Conservation (phyloP, 2,113 vertebrate genomes). For the Leucosticte australis region DNA sequence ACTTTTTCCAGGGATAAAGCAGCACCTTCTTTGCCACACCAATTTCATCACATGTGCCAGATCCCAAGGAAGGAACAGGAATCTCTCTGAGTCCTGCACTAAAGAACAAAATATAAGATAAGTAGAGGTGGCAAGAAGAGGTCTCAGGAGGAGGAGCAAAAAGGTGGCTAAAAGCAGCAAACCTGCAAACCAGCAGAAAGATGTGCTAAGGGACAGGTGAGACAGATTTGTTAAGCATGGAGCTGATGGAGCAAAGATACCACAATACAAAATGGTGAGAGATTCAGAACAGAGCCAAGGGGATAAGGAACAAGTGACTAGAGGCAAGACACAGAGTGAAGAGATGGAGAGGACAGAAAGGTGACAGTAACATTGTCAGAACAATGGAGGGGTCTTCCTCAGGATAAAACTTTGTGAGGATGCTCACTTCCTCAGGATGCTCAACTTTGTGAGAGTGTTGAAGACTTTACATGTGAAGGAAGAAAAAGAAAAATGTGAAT, state of each 20-base stretch:
- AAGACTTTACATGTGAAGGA: background rate
- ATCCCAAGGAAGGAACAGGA: background rate
- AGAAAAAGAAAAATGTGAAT: background rate
- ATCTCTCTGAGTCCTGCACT: background rate
- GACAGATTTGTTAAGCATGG: background rate
- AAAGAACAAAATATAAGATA: background rate
- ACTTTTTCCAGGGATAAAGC: background rate
- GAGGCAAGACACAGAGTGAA: background rate
- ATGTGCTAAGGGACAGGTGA: background rate
- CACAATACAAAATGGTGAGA: background rate
- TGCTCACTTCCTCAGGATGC: background rate
- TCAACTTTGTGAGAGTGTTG: background rate
- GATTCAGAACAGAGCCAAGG: background rate
- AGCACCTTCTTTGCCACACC: background rate
- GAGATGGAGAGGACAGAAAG: background rate
- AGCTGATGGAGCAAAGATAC: background rate
- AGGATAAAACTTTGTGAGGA: too few relatives aligned
- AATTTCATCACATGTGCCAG: background rate
- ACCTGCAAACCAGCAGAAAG: background rate
- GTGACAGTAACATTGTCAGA: background rate
- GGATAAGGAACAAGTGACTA: background rate
- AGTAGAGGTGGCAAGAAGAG: background rate
- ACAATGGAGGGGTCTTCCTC: background rate
- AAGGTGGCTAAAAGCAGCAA: background rate
- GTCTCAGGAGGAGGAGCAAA: background rate